These are phyloP conservation scores for Parus major DNA, from an alignment of 2,113 vertebrate genomes.

Conservation along the genomic window DNA sequence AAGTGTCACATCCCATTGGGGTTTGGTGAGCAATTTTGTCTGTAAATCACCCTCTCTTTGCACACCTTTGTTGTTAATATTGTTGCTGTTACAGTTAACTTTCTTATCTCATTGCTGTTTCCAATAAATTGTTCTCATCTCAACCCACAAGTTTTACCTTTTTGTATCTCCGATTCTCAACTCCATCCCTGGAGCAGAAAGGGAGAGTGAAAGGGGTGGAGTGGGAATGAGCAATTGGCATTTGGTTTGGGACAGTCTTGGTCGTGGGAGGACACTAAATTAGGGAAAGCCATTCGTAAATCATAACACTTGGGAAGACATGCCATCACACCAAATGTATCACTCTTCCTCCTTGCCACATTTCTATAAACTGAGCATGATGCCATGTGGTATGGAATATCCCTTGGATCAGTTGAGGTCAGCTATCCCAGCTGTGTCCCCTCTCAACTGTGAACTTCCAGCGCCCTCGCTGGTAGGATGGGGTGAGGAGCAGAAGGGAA, in stretches of 20 bases:
- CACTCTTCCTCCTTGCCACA: background rate
- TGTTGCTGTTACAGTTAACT: background rate
- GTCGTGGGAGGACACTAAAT: background rate
- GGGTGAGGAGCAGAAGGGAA: background rate
- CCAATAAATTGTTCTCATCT: background rate
- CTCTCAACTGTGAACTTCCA: background rate
- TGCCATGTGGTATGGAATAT: background rate
- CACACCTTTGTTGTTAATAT: background rate
- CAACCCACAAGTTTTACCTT: background rate
- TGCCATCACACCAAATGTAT: accelerated
- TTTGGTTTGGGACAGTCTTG: background rate
- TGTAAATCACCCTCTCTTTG: background rate
- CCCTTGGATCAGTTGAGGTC: background rate
- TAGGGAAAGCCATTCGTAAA: background rate
- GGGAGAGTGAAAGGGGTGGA: background rate
- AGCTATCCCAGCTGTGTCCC: background rate
- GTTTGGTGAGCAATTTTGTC: background rate
- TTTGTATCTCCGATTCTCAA: background rate
- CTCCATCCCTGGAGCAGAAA: background rate
- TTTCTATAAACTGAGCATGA: background rate
- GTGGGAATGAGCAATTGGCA: background rate
- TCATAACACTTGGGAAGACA: background rate
- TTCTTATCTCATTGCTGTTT: background rate
- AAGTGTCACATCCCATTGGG: background rate
- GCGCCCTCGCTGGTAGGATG: accelerated